Conservation (phyloP, 2,888 invertebrate species). For the Sepiola atlantica region DNA sequence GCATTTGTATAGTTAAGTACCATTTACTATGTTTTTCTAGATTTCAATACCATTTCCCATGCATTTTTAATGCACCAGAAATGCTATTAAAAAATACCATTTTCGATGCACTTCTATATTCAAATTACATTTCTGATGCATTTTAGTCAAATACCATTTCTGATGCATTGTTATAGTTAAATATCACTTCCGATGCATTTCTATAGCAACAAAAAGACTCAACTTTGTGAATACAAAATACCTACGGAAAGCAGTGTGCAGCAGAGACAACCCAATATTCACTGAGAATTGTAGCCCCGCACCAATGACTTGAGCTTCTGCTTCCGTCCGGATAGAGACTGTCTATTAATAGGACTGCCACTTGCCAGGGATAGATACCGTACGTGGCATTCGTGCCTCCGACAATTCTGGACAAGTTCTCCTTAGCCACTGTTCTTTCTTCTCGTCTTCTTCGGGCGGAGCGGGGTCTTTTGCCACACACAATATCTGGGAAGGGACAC, state of each 20-base stretch:
- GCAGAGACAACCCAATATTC: slow-evolving; percentile 71
- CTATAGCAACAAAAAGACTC: too few species aligned
- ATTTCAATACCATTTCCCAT: too few species aligned
- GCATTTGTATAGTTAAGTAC: too few species aligned
- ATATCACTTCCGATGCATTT: too few species aligned
- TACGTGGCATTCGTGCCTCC: slow-evolving; percentile 64
- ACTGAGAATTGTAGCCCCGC: slow-evolving; percentile 69
- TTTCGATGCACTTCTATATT: too few species aligned
- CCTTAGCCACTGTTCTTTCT: slow-evolving; percentile 48
- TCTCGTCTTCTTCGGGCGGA: background rate
- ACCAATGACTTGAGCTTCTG: slow-evolving; percentile 58
- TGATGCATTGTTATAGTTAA: too few species aligned
- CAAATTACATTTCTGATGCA: too few species aligned
- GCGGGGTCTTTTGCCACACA: slow-evolving; percentile 55
- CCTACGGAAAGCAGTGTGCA: slow-evolving; percentile 71
- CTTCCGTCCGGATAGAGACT: slow-evolving; percentile 47
- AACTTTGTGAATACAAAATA: slow-evolving; percentile 39
- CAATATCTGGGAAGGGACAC: slow-evolving; percentile 43
- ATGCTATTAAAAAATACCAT: too few species aligned
- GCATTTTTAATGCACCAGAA: too few species aligned
- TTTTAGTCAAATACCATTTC: too few species aligned
- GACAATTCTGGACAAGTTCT: slow-evolving; percentile 55
- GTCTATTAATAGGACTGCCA: slow-evolving; percentile 57
- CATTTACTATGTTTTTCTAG: too few species aligned
- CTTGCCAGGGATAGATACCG: slow-evolving; percentile 72